These are phyloP conservation scores for Lerista edwardsae DNA, from an alignment of 2,797 vertebrate species.

Conservation along the genomic window DNA sequence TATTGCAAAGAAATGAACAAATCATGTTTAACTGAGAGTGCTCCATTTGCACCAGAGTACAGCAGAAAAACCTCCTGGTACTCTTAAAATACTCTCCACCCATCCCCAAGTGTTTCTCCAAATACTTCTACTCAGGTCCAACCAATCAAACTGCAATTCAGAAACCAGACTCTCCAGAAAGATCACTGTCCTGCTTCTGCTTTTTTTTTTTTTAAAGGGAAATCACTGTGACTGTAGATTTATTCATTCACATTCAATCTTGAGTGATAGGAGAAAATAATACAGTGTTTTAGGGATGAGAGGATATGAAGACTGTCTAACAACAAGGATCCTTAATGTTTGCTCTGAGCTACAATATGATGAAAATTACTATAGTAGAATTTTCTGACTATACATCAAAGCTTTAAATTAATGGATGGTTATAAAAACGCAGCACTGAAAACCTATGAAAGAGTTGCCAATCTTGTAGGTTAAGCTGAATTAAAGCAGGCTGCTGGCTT, in stretches of 20 bases:
- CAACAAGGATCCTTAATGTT: not conserved
- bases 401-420: not conserved
- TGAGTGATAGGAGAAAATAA: not conserved
- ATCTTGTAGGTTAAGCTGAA: slow-evolving; percentile 1
- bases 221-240: not conserved
- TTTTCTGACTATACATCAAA: slow-evolving; percentile 9
- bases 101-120: not conserved
- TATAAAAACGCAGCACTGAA: not conserved
- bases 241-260: not conserved
- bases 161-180: not conserved
- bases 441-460: not conserved
- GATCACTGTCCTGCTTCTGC: not conserved
- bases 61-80: not conserved
- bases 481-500: slow-evolving; percentile 14
- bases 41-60: not conserved
- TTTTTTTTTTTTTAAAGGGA: not conserved
- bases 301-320: not conserved
- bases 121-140: not conserved
- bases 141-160: not conserved
- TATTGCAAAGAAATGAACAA: not conserved
- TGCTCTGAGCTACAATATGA: not conserved
- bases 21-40: not conserved
- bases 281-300: not conserved
- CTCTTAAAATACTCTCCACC: not conserved
- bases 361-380: not conserved